Percentiles rank a stretch among this genome's conserved stretches.
Evolutionary conservation across 2,888 invertebrate species (phyloP).

Genomic region (Pseudolycoriella hygida): DNA sequence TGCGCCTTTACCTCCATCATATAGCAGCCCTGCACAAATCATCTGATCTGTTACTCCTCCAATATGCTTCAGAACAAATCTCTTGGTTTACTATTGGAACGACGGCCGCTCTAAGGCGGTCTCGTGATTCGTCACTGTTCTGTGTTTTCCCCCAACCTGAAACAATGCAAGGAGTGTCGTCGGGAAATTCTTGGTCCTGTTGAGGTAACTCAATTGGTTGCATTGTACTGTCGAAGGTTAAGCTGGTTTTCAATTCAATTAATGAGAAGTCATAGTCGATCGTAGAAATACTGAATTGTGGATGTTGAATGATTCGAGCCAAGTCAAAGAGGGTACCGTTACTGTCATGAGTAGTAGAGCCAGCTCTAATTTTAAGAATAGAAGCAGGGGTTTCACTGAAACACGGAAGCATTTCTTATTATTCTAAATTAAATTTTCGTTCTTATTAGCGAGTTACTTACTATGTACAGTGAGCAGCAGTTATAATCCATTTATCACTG

Average conservation of each 20-base stretch:
- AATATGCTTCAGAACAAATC: slow-evolving; percentile 32
- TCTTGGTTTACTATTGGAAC: slow-evolving; percentile 35
- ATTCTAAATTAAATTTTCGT: too few relatives aligned
- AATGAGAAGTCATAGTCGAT: slow-evolving; percentile 42
- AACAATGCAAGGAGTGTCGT: slow-evolving; percentile 23
- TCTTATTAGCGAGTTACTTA: too few relatives aligned
- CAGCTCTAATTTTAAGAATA: too few relatives aligned
- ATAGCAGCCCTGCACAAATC: slow-evolving; percentile 38
- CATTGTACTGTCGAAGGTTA: slow-evolving; percentile 28
- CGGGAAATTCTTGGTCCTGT: slow-evolving; percentile 15
- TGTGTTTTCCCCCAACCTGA: slow-evolving; percentile 28
- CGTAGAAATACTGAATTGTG: slow-evolving; percentile 29
- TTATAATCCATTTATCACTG: slow-evolving; percentile 22
- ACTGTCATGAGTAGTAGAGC: slow-evolving; percentile 21
- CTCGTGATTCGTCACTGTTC: slow-evolving; percentile 18
- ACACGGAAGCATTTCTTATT: too few relatives aligned
- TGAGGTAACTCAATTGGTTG: slow-evolving; percentile 21
- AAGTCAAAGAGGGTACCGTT: slow-evolving; percentile 36
- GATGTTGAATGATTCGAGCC: slow-evolving; percentile 32
- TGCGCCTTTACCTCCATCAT: slow-evolving; percentile 35
- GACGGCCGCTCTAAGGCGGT: slow-evolving; percentile 31
- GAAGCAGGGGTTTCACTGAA: too few relatives aligned
- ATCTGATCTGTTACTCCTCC: slow-evolving; percentile 34
- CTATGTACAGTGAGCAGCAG: slow-evolving; percentile 27
- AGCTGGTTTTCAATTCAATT: slow-evolving; percentile 31